Conservation (phyloP, 2,113 vertebrate genomes). For the Columbina picui region DNA sequence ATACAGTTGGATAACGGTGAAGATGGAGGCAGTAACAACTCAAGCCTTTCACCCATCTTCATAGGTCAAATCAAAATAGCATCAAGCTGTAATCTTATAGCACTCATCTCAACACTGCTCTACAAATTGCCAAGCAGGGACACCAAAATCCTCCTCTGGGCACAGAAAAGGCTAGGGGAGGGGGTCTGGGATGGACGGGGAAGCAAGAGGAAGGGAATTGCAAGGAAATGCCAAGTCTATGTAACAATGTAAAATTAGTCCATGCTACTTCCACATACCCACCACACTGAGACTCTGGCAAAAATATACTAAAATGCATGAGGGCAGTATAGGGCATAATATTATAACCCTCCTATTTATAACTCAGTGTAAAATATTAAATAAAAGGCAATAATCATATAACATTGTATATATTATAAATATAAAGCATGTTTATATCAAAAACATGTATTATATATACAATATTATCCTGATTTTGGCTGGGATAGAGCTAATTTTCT, state of each 20-base stretch:
- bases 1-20: neutral
- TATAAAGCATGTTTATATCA: neutral
- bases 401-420: neutral
- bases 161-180: neutral
- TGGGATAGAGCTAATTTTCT: too few species aligned
- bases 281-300: neutral
- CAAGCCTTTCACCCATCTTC: neutral
- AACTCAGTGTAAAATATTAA: neutral
- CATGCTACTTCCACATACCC: accelerated
- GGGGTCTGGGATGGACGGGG: neutral
- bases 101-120: neutral
- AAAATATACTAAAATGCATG: neutral
- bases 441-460: neutral
- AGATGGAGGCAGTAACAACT: neutral
- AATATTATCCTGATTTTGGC: too few species aligned
- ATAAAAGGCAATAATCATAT: neutral
- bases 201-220: neutral
- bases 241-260: neutral
- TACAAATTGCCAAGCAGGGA: neutral
- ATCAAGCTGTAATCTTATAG: neutral
- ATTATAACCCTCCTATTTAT: neutral
- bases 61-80: neutral
- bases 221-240: neutral
- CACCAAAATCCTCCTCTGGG: neutral
- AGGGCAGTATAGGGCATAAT: neutral